Evolutionary conservation across 2,113 vertebrate genomes (phyloP).

Genomic region (Daboia siamensis): DNA sequence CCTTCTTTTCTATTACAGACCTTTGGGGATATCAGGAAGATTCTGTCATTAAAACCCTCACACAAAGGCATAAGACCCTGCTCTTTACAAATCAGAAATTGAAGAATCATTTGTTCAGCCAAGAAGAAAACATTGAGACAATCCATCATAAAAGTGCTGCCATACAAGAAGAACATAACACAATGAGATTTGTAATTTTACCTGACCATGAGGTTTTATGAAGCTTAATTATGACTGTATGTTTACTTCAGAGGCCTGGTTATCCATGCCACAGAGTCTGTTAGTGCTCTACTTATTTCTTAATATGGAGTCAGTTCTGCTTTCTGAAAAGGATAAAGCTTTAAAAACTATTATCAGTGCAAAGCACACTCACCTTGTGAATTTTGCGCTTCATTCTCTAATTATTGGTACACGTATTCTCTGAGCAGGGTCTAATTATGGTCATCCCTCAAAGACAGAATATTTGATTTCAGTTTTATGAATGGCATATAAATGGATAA

Average conservation of each 20-base stretch:
- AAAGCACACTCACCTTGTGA: neutral
- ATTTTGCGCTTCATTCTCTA: neutral
- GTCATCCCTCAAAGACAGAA: neutral
- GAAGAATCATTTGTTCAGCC: slow-evolving; percentile 57
- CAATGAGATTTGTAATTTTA: slow-evolving; percentile 59
- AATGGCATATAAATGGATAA: neutral
- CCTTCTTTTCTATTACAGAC: slow-evolving; percentile 10
- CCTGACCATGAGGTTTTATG: slow-evolving; percentile 27
- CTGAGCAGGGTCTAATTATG: too few species aligned
- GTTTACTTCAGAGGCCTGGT: slow-evolving; percentile 9
- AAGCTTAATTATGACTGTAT: slow-evolving; percentile 21
- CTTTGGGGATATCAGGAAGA: slow-evolving; percentile 57
- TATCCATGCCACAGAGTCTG: neutral
- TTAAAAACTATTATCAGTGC: neutral
- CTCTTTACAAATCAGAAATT: slow-evolving; percentile 65
- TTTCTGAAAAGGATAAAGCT: neutral
- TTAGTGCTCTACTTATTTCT: neutral
- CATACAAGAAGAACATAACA: slow-evolving; percentile 64
- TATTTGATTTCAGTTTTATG: neutral
- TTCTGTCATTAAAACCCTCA: slow-evolving; percentile 60
- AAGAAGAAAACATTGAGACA: slow-evolving; percentile 66
- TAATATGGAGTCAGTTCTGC: neutral
- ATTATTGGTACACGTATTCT: neutral
- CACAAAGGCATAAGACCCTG: slow-evolving; percentile 66
- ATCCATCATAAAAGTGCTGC: slow-evolving; percentile 56